Evolutionary conservation across 2,113 vertebrate genomes (phyloP).

Genomic region (Aldabrachelys gigantea): DNA sequence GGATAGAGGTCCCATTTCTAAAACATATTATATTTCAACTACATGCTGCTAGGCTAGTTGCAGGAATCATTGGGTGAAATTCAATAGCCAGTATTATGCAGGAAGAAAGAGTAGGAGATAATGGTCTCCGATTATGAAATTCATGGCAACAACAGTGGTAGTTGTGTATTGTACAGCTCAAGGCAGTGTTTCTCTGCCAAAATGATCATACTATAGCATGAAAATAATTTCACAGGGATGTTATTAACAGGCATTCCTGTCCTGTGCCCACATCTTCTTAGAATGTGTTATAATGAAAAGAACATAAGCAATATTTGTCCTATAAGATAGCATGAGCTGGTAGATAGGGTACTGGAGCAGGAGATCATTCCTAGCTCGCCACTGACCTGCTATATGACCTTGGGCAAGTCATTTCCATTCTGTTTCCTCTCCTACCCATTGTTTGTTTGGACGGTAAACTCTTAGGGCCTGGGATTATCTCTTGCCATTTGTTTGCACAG

Average conservation of each 20-base stretch:
- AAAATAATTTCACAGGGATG: not conserved
- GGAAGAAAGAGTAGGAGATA: not conserved
- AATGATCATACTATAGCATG: not conserved
- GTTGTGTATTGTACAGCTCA: not conserved
- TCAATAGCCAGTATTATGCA: not conserved
- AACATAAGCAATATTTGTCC: not conserved
- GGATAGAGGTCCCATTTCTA: not conserved
- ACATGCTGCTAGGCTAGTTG: not conserved
- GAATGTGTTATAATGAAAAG: not conserved
- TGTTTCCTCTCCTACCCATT: not conserved
- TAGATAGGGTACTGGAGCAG: not conserved
- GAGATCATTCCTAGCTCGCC: not conserved
- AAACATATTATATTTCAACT: not conserved
- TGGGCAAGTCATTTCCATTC: not conserved
- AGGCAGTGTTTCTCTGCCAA: not conserved
- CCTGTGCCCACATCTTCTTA: not conserved
- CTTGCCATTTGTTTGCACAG: not conserved
- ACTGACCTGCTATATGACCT: not conserved
- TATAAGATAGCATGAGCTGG: not conserved
- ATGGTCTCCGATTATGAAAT: not conserved
- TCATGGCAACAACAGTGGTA: not conserved
- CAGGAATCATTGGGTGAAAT: not conserved
- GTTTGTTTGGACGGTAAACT: not conserved
- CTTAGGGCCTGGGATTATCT: not conserved
- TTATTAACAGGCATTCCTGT: not conserved